Evolutionary conservation across 2,113 vertebrate species (phyloP).

Genomic region (Misgurnus mizolepis): DNA sequence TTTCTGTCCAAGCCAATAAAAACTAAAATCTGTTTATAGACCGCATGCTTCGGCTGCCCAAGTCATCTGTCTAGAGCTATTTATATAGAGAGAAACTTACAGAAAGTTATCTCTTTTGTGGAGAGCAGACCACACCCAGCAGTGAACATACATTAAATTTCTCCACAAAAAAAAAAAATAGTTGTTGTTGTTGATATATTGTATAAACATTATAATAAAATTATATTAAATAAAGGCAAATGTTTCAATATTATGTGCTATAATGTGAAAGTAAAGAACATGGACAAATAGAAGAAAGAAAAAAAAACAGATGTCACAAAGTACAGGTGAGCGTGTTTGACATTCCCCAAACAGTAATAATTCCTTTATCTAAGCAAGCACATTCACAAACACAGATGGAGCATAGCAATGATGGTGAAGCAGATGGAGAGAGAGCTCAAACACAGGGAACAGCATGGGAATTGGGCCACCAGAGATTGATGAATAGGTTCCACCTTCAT

Average conservation of each 20-base stretch:
- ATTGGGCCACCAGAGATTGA: conserved; percentile 13
- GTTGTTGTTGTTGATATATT: too few species aligned
- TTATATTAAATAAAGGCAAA: neutral
- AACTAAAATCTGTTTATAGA: conserved; percentile 47
- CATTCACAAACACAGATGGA: conserved; percentile 52
- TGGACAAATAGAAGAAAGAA: neutral
- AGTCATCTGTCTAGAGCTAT: conserved; percentile 48
- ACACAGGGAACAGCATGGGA: conserved; percentile 34
- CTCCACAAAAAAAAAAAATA: too few species aligned
- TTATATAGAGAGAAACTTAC: conserved; percentile 38
- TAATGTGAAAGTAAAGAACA: neutral
- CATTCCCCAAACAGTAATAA: neutral
- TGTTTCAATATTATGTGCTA: neutral
- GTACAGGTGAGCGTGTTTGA: conserved; percentile 21
- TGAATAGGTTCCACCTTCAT: conserved; percentile 78
- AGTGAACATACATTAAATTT: neutral
- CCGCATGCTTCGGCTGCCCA: conserved; percentile 34
- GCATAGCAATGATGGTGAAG: conserved; percentile 15
- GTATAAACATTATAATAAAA: too few species aligned
- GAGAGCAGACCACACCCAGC: neutral
- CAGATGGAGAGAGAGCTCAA: conserved; percentile 30
- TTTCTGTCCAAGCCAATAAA: conserved; percentile 32
- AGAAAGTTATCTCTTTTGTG: conserved; percentile 36
- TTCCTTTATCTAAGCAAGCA: conserved; percentile 27
- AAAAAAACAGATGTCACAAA: neutral